Evolutionary conservation across 2,888 invertebrate genomes (phyloP).

Genomic region (Ferdinandea cuprea): DNA sequence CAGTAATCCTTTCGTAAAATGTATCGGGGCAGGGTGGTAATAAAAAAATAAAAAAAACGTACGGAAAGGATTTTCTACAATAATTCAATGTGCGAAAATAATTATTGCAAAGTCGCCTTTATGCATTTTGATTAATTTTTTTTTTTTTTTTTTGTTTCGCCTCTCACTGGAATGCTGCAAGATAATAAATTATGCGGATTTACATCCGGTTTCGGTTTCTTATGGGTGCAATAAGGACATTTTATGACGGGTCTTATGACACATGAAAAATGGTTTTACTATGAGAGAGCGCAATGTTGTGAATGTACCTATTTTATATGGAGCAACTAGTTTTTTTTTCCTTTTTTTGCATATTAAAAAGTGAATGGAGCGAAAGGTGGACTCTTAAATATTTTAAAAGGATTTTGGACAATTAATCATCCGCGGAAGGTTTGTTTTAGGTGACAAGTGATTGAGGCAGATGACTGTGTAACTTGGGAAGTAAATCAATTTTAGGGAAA

Average conservation of each 20-base stretch:
- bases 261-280: conserved; percentile 42
- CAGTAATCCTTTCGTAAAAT: conserved; percentile 62
- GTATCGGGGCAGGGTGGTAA: conserved; percentile 25
- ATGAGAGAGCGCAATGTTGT: background rate
- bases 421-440: background rate
- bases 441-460: background rate
- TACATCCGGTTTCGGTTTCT: conserved; percentile 48
- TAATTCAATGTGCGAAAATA: conserved; percentile 72
- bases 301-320: background rate
- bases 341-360: too few species aligned
- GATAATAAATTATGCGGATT: conserved; percentile 67
- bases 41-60: conserved; percentile 48
- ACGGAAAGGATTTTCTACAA: conserved; percentile 55
- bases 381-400: conserved; percentile 2
- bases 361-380: background rate
- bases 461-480: background rate
- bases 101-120: conserved; percentile 68
- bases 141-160: background rate
- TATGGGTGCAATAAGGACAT: conserved; percentile 34
- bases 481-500: too few species aligned
- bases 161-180: background rate
- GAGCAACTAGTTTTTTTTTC: conserved; percentile 19
- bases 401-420: background rate
- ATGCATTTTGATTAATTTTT: conserved; percentile 71
- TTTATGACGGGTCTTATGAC: conserved; percentile 50